phyloP scores from a whole-genome alignment of 2,797 vertebrate species.

The Liparis tanakae region DNA sequence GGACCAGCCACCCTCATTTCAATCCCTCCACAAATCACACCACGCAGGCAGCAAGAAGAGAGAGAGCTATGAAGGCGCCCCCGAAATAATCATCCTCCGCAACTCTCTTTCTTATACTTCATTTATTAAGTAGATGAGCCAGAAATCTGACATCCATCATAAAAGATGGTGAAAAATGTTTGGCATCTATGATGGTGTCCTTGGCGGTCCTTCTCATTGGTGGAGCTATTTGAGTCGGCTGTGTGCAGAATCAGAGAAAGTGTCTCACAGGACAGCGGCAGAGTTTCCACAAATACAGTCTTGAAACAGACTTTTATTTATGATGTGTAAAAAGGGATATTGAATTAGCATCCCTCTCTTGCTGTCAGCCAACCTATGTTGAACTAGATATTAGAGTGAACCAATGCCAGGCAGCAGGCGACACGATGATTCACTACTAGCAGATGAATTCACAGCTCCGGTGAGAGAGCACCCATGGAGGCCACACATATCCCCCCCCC shows the following conservation, averaged over 20 bases:
- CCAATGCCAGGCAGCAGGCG: slow-evolving; percentile 52
- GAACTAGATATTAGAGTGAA: slow-evolving; percentile 66
- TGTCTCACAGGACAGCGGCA: not conserved
- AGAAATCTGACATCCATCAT: slow-evolving; percentile 70
- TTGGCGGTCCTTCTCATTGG: slow-evolving; percentile 20
- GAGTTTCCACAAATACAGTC: slow-evolving; percentile 40
- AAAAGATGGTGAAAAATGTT: slow-evolving; percentile 52
- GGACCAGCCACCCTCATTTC: slow-evolving; percentile 79
- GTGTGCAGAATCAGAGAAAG: slow-evolving; percentile 39
- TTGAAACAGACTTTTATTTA: slow-evolving; percentile 59
- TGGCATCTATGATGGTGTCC: slow-evolving; percentile 34
- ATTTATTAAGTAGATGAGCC: slow-evolving; percentile 76
- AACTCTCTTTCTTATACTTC: slow-evolving; percentile 74
- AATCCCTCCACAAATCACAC: slow-evolving; percentile 82
- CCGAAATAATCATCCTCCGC: slow-evolving; percentile 79
- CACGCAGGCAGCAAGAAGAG: slow-evolving; percentile 57
- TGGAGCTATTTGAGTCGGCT: slow-evolving; percentile 25
- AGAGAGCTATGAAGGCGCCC: slow-evolving; percentile 68
- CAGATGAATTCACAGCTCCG: slow-evolving; percentile 62
- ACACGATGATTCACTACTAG: slow-evolving; percentile 67
- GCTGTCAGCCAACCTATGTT: slow-evolving; percentile 68
- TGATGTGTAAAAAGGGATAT: slow-evolving; percentile 53
- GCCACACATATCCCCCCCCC: slow-evolving; percentile 42
- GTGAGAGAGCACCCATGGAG: slow-evolving; percentile 56
- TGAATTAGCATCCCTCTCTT: slow-evolving; percentile 69